phyloP scores from a whole-genome alignment of 2,797 vertebrate species.

The Dallia pectoralis region DNA sequence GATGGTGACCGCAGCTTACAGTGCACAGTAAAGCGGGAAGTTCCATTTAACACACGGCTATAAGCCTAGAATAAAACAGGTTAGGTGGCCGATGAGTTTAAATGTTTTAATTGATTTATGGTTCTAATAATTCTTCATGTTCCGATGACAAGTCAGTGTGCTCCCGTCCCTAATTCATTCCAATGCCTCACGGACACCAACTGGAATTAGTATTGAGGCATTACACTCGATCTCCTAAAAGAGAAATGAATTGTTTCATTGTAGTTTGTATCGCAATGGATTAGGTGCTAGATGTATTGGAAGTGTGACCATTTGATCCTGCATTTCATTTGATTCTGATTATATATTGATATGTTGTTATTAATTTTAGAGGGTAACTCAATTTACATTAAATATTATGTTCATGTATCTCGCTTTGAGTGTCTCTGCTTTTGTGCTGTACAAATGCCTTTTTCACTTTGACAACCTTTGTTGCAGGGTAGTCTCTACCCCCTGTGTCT shows the following conservation, averaged over 20 bases:
- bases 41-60: neutral
- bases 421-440: neutral
- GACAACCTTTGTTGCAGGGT: too few relatives aligned
- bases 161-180: slow-evolving; percentile 28
- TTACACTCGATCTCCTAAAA: slow-evolving; percentile 22
- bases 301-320: slow-evolving; percentile 24
- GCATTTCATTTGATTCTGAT: neutral
- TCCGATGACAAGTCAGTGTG: slow-evolving; percentile 52
- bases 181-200: slow-evolving; percentile 11
- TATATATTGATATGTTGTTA: slow-evolving; percentile 3
- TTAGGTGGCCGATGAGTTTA: neutral
- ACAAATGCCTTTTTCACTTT: neutral
- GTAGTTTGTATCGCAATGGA: slow-evolving; percentile 44
- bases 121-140: slow-evolving; percentile 42
- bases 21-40: slow-evolving; percentile 14
- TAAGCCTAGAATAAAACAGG: slow-evolving; percentile 6
- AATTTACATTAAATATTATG: slow-evolving; percentile 55
- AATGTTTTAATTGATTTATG: slow-evolving; percentile 25
- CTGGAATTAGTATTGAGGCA: neutral
- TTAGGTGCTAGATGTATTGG: slow-evolving; percentile 32
- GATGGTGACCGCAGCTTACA: slow-evolving; percentile 19
- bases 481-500: neutral
- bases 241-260: neutral
- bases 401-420: slow-evolving; percentile 1
- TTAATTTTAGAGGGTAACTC: slow-evolving; percentile 22